Evolutionary conservation across 1,140 invertebrate genomes (phyloP), one percentile per base, ranked within the genome.

Genomic region (Helicorthomorpha holstii): DNA sequence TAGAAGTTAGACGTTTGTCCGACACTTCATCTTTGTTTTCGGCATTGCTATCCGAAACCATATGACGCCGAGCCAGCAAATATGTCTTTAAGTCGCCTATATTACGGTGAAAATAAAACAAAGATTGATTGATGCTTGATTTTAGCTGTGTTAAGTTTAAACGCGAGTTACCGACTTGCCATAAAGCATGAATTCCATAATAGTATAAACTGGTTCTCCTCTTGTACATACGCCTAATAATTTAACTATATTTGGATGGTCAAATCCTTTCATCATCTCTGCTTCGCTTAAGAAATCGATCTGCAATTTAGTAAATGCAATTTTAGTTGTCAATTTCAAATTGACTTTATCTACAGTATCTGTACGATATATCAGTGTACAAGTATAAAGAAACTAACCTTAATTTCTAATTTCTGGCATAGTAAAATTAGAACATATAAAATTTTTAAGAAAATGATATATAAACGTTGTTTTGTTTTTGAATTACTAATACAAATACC

Each of bases 101-200:
- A 59, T n/a, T n/a, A n/a, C n/a, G n/a, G n/a, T n/a, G n/a, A n/a
- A n/a, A n/a, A n/a, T n/a, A n/a, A n/a, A n/a, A n/a, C n/a, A n/a
- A n/a, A n/a, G n/a, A n/a, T n/a, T n/a, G n/a, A n/a, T n/a, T n/a
- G n/a, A n/a, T n/a, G n/a, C n/a, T n/a, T n/a, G n/a, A n/a, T n/a
- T n/a, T n/a, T n/a, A n/a, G n/a, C n/a, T n/a, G n/a, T n/a, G n/a
- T n/a, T n/a, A n/a, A n/a, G 29, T 7, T 7, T 16, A 7, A 34
- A 34, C 29, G 7, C 7, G 29, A 7, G 29, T 29, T 27, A 19
- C 3, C 3, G 68, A 60, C 60, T 71, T 68, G 65, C 90, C 90
- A 57, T 90, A 90, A 43, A 92, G 73, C 83, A 92, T 90, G 56
- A 90, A 91, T 64, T 94, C 89, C 80, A 94, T 91, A 0, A 94